A percentile compares a stretch with the other conserved stretches of the same genome.
These are phyloP conservation scores for Drosophila setifemur DNA, from an alignment of 1,140 invertebrate genomes.

Conservation along the genomic window DNA sequence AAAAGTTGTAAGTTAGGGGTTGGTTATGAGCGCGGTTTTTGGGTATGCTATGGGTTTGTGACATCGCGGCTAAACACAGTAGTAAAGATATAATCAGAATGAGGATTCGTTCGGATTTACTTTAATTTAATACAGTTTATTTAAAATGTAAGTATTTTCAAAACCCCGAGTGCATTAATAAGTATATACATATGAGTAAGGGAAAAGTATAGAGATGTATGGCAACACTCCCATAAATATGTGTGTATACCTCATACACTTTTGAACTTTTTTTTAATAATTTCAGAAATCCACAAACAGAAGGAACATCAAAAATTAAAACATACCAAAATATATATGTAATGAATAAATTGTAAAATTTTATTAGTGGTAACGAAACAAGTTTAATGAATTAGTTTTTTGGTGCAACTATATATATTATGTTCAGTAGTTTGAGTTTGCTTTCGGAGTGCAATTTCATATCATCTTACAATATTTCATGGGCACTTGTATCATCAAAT, in stretches of 20 bases:
- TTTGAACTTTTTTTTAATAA: conserved; percentile 28
- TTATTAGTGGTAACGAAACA: too few relatives aligned
- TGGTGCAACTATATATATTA: too few relatives aligned
- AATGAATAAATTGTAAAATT: too few relatives aligned
- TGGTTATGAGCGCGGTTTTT: conserved; percentile 38
- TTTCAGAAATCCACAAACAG: conserved; percentile 41
- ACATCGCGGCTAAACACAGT: conserved; percentile 8
- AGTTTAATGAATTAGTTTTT: too few relatives aligned
- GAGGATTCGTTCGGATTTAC: too few relatives aligned
- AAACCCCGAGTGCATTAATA: too few relatives aligned
- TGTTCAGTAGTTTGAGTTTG: conserved; percentile 27
- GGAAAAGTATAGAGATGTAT: not conserved
- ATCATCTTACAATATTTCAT: conserved; percentile 5
- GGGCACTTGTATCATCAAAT: conserved; percentile 12
- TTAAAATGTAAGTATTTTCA: not conserved
- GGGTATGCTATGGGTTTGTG: not conserved
- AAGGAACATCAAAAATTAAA: not conserved
- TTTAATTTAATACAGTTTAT: too few relatives aligned
- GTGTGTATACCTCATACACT: conserved; percentile 60
- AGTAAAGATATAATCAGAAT: not conserved
- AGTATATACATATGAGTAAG: too few relatives aligned
- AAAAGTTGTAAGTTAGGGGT: conserved; percentile 52
- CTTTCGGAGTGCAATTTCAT: not conserved
- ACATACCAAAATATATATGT: not conserved
- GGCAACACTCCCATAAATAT: conserved; percentile 8